phyloP scores from a whole-genome alignment of 2,113 vertebrate genomes.

The Pterocles gutturalis region DNA sequence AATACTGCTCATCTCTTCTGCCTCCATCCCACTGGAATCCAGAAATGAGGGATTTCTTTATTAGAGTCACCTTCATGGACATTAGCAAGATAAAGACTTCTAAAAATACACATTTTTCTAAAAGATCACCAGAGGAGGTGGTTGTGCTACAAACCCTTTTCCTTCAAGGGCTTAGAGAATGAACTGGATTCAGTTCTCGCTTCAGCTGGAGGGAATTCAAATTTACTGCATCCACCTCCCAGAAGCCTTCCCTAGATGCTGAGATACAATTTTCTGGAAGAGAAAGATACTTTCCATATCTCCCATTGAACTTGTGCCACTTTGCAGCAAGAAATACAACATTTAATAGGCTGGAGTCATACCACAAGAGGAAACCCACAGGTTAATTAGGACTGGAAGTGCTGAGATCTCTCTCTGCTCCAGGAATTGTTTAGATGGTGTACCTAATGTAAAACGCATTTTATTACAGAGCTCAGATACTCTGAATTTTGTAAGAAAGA shows the following conservation, averaged over 20 bases:
- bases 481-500: not conserved
- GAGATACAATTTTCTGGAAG: not conserved
- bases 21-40: not conserved
- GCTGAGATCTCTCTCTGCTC: not conserved
- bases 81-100: not conserved
- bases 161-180: not conserved
- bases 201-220: not conserved
- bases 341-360: not conserved
- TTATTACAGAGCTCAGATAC: not conserved
- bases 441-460: conserved; percentile 27
- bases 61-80: not conserved
- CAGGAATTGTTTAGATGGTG: conserved; percentile 29
- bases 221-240: not conserved
- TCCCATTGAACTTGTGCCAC: not conserved
- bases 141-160: not conserved
- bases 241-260: not conserved
- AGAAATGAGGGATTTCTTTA: not conserved
- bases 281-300: not conserved
- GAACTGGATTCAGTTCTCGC: not conserved
- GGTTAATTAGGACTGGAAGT: conserved; percentile 48
- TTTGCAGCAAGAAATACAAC: not conserved
- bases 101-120: not conserved
- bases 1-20: not conserved
- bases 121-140: not conserved
- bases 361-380: not conserved